Evolutionary conservation across 2,113 vertebrate genomes (phyloP).

Genomic region (Arizona elegans): DNA sequence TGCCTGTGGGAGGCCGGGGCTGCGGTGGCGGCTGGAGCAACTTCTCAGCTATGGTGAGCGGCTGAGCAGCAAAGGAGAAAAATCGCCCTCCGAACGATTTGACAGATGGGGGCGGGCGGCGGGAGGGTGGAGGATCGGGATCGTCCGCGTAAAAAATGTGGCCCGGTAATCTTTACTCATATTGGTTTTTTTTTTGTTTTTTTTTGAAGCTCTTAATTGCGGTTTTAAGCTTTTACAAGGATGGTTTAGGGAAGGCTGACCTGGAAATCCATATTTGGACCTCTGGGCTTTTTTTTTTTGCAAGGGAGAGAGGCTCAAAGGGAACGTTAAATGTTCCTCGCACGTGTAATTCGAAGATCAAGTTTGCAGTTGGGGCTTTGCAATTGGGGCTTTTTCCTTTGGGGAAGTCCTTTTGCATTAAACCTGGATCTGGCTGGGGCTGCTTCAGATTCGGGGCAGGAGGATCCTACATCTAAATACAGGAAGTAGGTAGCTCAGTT

Average conservation of each 20-base stretch:
- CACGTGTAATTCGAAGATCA: neutral
- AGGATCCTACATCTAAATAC: neutral
- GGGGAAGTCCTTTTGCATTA: neutral
- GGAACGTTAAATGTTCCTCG: neutral
- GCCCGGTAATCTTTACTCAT: neutral
- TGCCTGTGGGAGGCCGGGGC: neutral
- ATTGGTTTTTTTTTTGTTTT: neutral
- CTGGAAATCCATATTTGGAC: neutral
- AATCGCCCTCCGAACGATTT: neutral
- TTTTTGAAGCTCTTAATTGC: neutral
- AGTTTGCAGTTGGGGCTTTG: neutral
- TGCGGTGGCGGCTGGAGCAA: neutral
- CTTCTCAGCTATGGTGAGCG: constrained; percentile 58
- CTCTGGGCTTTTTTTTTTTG: neutral
- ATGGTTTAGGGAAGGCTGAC: neutral
- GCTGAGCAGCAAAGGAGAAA: neutral
- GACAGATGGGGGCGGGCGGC: neutral
- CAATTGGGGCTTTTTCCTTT: no score
- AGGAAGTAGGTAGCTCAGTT: neutral
- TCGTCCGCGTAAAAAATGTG: neutral
- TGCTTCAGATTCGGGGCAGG: neutral
- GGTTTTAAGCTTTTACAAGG: neutral
- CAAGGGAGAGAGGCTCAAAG: neutral
- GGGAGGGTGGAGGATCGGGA: neutral
- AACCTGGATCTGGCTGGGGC: neutral